Base-by-base conservation (phyloP, 2,113 vertebrate genomes). In the Orthonyx spaldingii region DNA sequence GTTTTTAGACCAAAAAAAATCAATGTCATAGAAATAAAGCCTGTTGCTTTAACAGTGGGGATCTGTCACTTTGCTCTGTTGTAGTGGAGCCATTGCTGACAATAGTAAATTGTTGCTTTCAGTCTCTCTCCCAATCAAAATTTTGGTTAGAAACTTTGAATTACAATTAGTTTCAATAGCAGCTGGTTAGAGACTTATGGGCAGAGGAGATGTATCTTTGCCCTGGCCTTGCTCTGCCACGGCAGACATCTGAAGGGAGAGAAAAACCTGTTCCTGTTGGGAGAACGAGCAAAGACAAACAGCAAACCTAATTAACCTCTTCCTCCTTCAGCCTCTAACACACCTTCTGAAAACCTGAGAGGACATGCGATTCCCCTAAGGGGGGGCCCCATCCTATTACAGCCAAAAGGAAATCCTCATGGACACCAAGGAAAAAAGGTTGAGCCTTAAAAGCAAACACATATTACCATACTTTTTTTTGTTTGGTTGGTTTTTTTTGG, bases 401-500 rank as follows among this genome's bases (percentile, higher is more conserved):
- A 77, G 22, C 3, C 32, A 46, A 50, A 75, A 28, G 8, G 27
- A 87, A 84, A 50, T 37, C 18, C 4, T 63, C 15, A 23, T 10
- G n/a, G 28, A 12, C 5, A 28, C 47, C 18, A 68, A n/a, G 30
- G 16, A 57, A 10, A 61, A 7, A 83, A 42, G 3, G 19, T 3
- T 72, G 10, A 68, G 10, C 6, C 41, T 39, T 69, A 26, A 44
- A 82, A 71, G 42, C 20, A 75, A 88, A 57, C 3, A 88, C 21
- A 11, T 6, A 16, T 47, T 39, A 22, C 21, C 3, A 2, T 22
- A 8, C 0, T 7, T 55, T 46, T 46, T 16, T 32, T 59, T 47
- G 2, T 3, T 37, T 61, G 27, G 0, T 27, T 69, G 7, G 4
- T 2, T 26, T 35, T 23, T 42, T 32, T 21, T 47, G 21, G 3